These are phyloP conservation scores for Resseliella maxima DNA, from an alignment of 2,888 invertebrate species.

Conservation along the genomic window DNA sequence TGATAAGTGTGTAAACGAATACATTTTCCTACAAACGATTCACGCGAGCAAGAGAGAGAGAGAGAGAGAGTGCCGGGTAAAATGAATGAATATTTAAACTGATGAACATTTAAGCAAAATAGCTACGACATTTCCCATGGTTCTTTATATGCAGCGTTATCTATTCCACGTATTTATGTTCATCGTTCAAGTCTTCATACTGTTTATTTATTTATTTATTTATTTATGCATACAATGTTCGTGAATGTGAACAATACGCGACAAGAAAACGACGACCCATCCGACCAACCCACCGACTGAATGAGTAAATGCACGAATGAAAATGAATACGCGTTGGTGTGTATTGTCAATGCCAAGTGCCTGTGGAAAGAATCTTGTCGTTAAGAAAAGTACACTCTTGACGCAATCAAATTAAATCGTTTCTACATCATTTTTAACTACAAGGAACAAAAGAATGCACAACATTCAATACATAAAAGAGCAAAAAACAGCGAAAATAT, in stretches of 20 bases:
- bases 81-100: background rate
- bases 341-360: conserved; percentile 38
- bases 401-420: conserved; percentile 14
- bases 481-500: background rate
- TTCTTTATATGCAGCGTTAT: background rate
- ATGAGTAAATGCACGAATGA: too few relatives aligned
- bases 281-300: too few relatives aligned
- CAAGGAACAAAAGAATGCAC: background rate
- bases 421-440: background rate
- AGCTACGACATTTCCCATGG: conserved; percentile 19
- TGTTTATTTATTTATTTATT: background rate
- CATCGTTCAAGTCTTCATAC: background rate
- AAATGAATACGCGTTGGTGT: background rate
- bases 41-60: background rate
- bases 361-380: background rate
- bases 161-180: background rate
- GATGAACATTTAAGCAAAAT: conserved; percentile 43
- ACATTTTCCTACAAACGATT: background rate
- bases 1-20: background rate
- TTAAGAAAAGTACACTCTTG: background rate
- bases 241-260: background rate
- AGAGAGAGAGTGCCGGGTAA: background rate
- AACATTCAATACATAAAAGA: background rate
- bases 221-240: background rate
- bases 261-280: too few relatives aligned